Evolutionary conservation across 2,797 vertebrate genomes (phyloP).

Genomic region (Paedocypris micromegethes): DNA sequence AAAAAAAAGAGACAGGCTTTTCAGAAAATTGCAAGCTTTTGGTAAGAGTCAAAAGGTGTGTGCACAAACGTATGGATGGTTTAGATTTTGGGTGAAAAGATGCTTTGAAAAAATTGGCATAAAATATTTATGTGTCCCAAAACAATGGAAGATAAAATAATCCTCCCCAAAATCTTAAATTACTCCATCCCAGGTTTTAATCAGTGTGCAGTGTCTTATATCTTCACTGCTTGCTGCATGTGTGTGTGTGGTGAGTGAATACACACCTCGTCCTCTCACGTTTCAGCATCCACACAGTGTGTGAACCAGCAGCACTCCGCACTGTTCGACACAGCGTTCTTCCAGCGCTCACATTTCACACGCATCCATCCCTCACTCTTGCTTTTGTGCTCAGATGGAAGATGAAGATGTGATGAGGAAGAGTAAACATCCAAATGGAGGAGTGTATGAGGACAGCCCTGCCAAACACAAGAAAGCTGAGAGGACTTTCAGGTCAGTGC

Average conservation of each 20-base stretch:
- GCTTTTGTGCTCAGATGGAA: conserved; percentile 65
- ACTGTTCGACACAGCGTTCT: neutral
- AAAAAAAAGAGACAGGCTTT: conserved; percentile 23
- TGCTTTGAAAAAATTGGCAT: neutral
- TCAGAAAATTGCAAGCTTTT: conserved; percentile 54
- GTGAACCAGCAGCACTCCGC: conserved; percentile 3
- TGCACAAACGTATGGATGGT: conserved; percentile 28
- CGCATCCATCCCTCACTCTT: conserved; percentile 26
- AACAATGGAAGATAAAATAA: neutral
- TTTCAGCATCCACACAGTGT: conserved; percentile 3
- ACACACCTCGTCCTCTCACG: neutral
- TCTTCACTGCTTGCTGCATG: conserved; percentile 41
- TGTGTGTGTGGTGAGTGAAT: neutral
- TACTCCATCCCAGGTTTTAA: conserved; percentile 24
- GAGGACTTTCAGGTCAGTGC: conserved; percentile 81
- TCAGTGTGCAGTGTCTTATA: conserved; percentile 31
- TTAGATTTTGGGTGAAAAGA: conserved; percentile 39
- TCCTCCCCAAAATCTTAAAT: conserved; percentile 40
- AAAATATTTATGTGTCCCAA: too few species aligned
- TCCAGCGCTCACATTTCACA: conserved; percentile 1
- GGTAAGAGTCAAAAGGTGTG: conserved; percentile 50
- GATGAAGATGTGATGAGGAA: conserved; percentile 74
- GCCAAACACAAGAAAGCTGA: conserved; percentile 84
- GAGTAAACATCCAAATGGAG: conserved; percentile 85
- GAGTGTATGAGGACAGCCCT: conserved; percentile 70